Conservation (phyloP, 92 coral and sea anemone genomes). For the Phenganax stokvisi region DNA sequence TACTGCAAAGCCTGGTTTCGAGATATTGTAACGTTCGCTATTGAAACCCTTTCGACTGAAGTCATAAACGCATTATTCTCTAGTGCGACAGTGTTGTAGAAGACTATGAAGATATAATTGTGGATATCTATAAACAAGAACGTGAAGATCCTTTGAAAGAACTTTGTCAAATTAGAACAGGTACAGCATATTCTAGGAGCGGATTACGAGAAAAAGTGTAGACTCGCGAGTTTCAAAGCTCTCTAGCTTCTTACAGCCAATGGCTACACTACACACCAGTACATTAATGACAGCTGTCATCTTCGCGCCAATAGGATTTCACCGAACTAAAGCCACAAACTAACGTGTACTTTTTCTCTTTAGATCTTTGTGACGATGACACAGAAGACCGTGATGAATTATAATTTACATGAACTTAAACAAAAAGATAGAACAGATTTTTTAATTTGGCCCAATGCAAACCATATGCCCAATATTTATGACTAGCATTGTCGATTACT, state of each 20-base stretch:
- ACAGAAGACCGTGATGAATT: conserved; percentile 9
- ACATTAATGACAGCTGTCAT: background rate
- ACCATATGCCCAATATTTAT: no score
- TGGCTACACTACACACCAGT: background rate
- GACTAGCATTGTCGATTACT: no score
- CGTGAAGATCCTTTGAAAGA: conserved; percentile 51
- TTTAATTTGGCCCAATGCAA: no score
- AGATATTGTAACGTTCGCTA: background rate
- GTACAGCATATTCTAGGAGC: conserved; percentile 7
- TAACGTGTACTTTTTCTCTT: background rate
- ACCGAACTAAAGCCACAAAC: background rate
- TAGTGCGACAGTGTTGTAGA: conserved; percentile 93
- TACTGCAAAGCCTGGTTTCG: background rate
- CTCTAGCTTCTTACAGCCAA: no score
- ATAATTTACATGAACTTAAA: background rate
- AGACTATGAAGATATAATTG: conserved; percentile 86
- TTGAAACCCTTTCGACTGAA: background rate
- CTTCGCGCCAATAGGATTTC: background rate
- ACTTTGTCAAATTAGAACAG: conserved; percentile 50
- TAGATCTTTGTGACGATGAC: conserved; percentile 24
- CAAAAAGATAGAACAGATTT: no score
- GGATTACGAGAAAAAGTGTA: background rate
- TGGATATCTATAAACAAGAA: conserved; percentile 71
- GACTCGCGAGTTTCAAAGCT: background rate
- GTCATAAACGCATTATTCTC: background rate